Percentiles rank a stretch among this genome's conserved stretches.
Conservation (phyloP, 2,113 vertebrate species). For the Petrocephalus zakoni region DNA sequence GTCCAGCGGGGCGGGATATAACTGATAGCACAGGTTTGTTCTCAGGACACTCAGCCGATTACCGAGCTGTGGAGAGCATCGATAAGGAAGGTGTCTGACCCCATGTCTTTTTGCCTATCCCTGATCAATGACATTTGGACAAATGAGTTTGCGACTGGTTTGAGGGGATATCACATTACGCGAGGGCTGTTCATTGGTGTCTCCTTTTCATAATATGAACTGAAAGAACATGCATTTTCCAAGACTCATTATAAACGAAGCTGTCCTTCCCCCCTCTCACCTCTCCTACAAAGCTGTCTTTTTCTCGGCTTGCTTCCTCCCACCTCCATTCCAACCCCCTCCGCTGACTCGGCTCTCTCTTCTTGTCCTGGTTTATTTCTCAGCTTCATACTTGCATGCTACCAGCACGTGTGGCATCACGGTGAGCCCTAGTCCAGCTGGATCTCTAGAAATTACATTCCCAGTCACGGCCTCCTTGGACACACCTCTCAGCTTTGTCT, state of each 20-base stretch:
- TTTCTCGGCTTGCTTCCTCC: neutral
- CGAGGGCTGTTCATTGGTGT: neutral
- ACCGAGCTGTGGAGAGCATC: constrained; percentile 14
- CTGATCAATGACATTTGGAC: neutral
- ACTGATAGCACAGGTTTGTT: constrained; percentile 46
- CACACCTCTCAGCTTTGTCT: constrained; percentile 34
- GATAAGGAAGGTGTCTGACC: constrained; percentile 34
- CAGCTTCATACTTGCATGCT: neutral
- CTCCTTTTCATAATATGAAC: neutral
- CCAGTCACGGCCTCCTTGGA: constrained; percentile 28
- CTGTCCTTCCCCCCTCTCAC: neutral
- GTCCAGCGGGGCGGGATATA: constrained; percentile 35
- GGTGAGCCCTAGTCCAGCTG: constrained; percentile 11
- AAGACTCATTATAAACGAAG: neutral
- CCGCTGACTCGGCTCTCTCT: neutral
- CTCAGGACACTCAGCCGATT: constrained; percentile 32
- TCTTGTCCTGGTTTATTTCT: neutral
- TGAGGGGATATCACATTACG: neutral
- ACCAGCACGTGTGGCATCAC: constrained; percentile 14
- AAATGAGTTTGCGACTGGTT: neutral
- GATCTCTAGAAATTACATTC: constrained; percentile 39
- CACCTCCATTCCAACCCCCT: neutral
- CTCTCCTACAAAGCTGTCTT: neutral
- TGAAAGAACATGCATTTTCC: neutral
- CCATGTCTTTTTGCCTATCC: neutral